Conservation (phyloP, 37 sponge, comb jelly and placozoan genomes). For the Aplysina aerophoba region DNA sequence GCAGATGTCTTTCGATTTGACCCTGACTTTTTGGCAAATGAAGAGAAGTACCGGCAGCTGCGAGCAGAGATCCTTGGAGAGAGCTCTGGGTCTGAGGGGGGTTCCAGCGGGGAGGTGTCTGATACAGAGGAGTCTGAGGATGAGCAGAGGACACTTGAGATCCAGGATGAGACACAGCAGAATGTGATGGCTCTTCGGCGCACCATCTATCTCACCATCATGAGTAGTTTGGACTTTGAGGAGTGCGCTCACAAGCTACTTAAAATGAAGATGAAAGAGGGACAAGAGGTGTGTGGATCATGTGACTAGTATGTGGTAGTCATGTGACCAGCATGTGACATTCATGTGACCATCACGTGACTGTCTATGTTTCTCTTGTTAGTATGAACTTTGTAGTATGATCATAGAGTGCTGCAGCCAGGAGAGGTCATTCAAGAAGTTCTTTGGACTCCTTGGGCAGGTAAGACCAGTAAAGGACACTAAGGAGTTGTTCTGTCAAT, state of each 20-base stretch:
- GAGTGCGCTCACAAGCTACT: slow-evolving; percentile 98
- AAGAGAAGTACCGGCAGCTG: slow-evolving; percentile 81
- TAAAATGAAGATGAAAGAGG: slow-evolving; percentile 77
- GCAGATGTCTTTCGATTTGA: slow-evolving; percentile 94
- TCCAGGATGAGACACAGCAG: slow-evolving; percentile 81
- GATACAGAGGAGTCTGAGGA: slow-evolving; percentile 65
- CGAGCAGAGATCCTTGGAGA: slow-evolving; percentile 83
- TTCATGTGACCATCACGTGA: neutral
- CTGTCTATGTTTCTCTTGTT: neutral
- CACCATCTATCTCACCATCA: slow-evolving; percentile 95
- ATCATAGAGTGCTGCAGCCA: slow-evolving; percentile 90
- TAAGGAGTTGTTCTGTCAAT: no score
- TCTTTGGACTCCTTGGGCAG: slow-evolving; percentile 89
- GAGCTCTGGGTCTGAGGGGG: slow-evolving; percentile 38
- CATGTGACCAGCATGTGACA: neutral
- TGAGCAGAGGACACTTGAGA: slow-evolving; percentile 65
- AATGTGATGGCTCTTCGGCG: slow-evolving; percentile 75
- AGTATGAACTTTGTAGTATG: slow-evolving; percentile 84
- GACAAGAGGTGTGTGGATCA: slow-evolving; percentile 72
- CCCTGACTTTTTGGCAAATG: slow-evolving; percentile 81
- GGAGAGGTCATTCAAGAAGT: slow-evolving; percentile 87
- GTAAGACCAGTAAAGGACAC: slow-evolving; percentile 33
- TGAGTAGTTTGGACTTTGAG: slow-evolving; percentile 92
- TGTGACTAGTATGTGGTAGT: neutral
- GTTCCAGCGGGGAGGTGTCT: slow-evolving; percentile 33